Base-by-base conservation (phyloP, 2,113 vertebrate genomes). In the Phrynocephalus versicolor region DNA sequence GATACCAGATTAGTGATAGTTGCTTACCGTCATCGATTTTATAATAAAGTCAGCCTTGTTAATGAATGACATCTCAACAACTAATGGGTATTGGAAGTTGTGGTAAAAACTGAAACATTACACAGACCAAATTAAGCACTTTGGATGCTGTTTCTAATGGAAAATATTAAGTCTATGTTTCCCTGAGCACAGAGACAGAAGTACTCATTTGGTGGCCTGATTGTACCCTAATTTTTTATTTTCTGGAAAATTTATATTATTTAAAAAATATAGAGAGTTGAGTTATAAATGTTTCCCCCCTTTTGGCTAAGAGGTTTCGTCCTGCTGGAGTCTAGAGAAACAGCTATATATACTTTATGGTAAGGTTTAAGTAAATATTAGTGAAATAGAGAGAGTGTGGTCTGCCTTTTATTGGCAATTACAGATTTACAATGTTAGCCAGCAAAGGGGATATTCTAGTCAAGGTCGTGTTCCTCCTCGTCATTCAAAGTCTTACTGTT, bases 281-380 rank as follows among this genome's bases (percentile, higher is more conserved):
- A 70, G 89, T 89, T 93, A 92, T 88, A 87, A 90, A 91, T 51
- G 90, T 88, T 83, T 88, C 55, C 6, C 7, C 55, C 55, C 71
- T 87, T 88, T 92, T 82, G 90, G 84, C 86, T 92, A 93, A 89
- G 89, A 92, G 89, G 88, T 88, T 91, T 90, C 89, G 78, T 91
- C 85, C 88, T 93, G 74, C 77, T 93, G 89, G 90, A 95, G 92
- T 94, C 88, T 93, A 94, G 92, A 91, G 90, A 93, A 93, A 93
- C 89, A 85, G 88, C 86, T 89, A 89, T 86, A 82, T 89, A 84
- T 87, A 90, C 91, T 86, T 94, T 93, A 93, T 93, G 88, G 90
- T 91, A 94, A 92, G 84, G 84, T 92, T 95, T 95, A 94, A 94
- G 94, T 78, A 95, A 94, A 95, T 90, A 91, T 89, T 93, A 94